phyloP scores from a whole-genome alignment of 2,888 invertebrate species.

The Myopa testacea region DNA sequence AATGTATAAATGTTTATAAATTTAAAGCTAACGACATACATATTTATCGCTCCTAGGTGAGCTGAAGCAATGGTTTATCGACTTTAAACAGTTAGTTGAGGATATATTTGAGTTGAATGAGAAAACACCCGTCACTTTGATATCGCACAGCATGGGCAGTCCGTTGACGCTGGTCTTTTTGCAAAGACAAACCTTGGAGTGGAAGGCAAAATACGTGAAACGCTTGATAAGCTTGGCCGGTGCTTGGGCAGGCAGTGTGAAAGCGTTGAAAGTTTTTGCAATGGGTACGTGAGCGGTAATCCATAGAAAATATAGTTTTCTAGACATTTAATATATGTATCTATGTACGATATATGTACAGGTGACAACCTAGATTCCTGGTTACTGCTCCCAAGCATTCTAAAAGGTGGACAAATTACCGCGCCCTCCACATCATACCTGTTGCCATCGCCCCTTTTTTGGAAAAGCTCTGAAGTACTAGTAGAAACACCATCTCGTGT shows the following conservation, averaged over 20 bases:
- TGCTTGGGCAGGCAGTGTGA: slow-evolving; percentile 96
- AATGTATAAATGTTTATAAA: background rate
- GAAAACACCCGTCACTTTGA: slow-evolving; percentile 80
- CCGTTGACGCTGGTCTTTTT: slow-evolving; percentile 89
- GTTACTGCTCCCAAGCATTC: slow-evolving; percentile 82
- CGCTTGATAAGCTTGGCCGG: slow-evolving; percentile 87
- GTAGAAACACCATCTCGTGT: slow-evolving; percentile 81
- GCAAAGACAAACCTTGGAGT: slow-evolving; percentile 80
- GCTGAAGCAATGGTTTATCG: slow-evolving; percentile 80
- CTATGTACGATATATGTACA: slow-evolving; percentile 59
- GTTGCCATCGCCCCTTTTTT: slow-evolving; percentile 88
- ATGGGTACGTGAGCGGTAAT: slow-evolving; percentile 68
- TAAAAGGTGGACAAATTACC: slow-evolving; percentile 90
- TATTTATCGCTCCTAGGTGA: slow-evolving; percentile 76
- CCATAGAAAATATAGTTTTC: background rate
- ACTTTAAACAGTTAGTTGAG: slow-evolving; percentile 85
- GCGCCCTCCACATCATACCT: slow-evolving; percentile 97
- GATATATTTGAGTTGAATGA: slow-evolving; percentile 85
- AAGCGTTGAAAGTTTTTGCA: slow-evolving; percentile 94
- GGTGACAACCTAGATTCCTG: slow-evolving; percentile 94
- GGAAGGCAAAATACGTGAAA: slow-evolving; percentile 92
- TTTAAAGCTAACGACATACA: background rate
- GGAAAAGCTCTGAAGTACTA: slow-evolving; percentile 84
- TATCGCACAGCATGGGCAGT: slow-evolving; percentile 99
- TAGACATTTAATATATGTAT: too few species aligned